These are phyloP conservation scores for Sorex fumeus DNA, from an alignment of 2,113 vertebrate genomes.

Conservation along the genomic window DNA sequence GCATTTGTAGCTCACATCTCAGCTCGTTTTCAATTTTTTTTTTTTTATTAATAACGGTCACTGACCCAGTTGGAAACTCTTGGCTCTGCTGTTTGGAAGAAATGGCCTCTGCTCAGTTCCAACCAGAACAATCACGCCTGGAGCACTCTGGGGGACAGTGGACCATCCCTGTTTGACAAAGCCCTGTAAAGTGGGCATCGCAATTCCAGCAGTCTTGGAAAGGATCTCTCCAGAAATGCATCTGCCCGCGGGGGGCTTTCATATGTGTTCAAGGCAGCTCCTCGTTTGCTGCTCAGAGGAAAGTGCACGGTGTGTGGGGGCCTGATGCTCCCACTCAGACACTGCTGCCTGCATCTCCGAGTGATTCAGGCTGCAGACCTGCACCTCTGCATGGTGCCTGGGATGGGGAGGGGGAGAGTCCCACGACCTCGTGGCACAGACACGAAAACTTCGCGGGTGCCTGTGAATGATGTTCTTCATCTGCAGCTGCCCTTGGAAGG, in stretches of 20 bases:
- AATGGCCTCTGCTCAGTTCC: background rate
- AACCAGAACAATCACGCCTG: background rate
- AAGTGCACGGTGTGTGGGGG: too few relatives aligned
- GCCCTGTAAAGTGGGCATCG: background rate
- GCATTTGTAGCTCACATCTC: conserved; percentile 26
- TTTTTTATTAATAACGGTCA: conserved; percentile 44
- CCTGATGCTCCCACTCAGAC: background rate
- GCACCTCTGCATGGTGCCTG: background rate
- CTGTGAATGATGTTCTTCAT: too few relatives aligned
- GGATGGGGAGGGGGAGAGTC: too few relatives aligned
- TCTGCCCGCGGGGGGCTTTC: background rate
- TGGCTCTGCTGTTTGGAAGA: conserved; percentile 36
- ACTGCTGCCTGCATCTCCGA: background rate
- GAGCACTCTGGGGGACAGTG: background rate
- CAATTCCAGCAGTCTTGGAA: conserved; percentile 26
- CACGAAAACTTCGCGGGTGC: too few relatives aligned
- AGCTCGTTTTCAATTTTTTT: background rate
- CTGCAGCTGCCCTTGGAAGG: too few relatives aligned
- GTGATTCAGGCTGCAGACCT: background rate
- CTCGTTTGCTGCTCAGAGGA: background rate
- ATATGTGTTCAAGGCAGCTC: background rate
- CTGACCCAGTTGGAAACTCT: conserved; percentile 32
- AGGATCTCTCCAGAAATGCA: background rate
- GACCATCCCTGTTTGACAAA: background rate
- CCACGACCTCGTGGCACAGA: too few relatives aligned